Evolutionary conservation across 2,888 invertebrate species (phyloP).

Genomic region (Tortricodes alternella): DNA sequence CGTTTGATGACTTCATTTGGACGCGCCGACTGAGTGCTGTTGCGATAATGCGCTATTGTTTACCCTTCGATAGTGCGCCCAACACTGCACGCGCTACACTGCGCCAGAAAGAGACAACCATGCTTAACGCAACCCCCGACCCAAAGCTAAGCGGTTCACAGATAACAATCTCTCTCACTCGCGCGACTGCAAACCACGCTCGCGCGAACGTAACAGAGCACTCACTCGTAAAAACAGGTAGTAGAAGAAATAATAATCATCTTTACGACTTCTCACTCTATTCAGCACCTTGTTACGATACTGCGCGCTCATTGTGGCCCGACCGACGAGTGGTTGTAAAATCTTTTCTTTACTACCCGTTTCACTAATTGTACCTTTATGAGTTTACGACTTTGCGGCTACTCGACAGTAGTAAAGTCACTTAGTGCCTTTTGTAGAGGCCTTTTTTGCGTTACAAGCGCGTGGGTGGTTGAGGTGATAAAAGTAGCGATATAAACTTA

Average conservation of each 20-base stretch:
- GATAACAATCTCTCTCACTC: constrained; percentile 62
- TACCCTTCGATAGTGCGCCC: constrained; percentile 81
- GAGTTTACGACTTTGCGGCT: constrained; percentile 81
- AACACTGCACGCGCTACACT: constrained; percentile 75
- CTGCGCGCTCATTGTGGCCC: constrained; percentile 81
- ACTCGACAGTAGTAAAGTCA: constrained; percentile 72
- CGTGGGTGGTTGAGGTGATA: constrained; percentile 14
- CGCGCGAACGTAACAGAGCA: constrained; percentile 62
- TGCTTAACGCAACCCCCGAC: constrained; percentile 52
- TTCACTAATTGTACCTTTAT: constrained; percentile 83
- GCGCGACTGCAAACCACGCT: constrained; percentile 40
- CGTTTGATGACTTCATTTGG: constrained; percentile 82
- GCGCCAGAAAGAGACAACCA: constrained; percentile 66
- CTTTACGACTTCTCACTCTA: constrained; percentile 84
- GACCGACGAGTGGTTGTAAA: constrained; percentile 80
- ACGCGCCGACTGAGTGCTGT: constrained; percentile 75
- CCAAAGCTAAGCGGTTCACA: constrained; percentile 56
- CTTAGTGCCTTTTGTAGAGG: constrained; percentile 67
- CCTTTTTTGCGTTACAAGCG: constrained; percentile 48
- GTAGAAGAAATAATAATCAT: constrained; percentile 84
- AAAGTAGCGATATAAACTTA: constrained; percentile 17
- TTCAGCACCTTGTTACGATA: constrained; percentile 84
- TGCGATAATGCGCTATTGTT: constrained; percentile 82
- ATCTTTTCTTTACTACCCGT: constrained; percentile 82
- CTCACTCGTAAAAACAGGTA: constrained; percentile 82